phyloP scores from a whole-genome alignment of 2,797 vertebrate species.

The Microhierax caerulescens region DNA sequence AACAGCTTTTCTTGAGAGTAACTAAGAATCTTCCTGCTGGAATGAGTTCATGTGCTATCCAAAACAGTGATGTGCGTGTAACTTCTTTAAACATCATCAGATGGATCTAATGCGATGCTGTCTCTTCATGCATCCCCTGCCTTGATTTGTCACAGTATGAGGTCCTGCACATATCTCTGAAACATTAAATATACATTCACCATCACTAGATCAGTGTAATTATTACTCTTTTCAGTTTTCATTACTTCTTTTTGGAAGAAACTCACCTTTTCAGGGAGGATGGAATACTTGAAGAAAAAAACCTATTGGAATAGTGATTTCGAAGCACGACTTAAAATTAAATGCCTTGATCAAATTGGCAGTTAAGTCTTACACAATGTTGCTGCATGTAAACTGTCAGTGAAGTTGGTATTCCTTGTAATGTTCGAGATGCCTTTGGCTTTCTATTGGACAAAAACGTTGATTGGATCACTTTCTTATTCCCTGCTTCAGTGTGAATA shows the following conservation, averaged over 20 bases:
- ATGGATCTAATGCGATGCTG: not conserved
- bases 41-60: not conserved
- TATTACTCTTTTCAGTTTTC: not conserved
- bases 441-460: not conserved
- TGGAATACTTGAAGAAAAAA: not conserved
- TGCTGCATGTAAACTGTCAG: not conserved
- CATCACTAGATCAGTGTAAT: not conserved
- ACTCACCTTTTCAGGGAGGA: not conserved
- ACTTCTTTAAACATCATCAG: not conserved
- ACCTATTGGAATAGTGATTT: not conserved
- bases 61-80: rapidly evolving
- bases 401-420: not conserved
- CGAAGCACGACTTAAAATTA: not conserved
- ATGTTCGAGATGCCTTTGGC: not conserved
- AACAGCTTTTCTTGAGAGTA: not conserved
- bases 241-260: not conserved
- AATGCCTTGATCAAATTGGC: not conserved
- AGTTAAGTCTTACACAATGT: not conserved
- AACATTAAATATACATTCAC: not conserved
- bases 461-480: not conserved
- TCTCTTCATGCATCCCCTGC: not conserved
- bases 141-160: not conserved
- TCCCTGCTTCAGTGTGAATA: not conserved
- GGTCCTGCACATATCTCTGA: not conserved
- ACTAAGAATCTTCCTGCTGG: not conserved